Percentiles rank a stretch among this genome's conserved stretches.
phyloP scores from a whole-genome alignment of 2,888 invertebrate species.

The Euplexia lucipara region DNA sequence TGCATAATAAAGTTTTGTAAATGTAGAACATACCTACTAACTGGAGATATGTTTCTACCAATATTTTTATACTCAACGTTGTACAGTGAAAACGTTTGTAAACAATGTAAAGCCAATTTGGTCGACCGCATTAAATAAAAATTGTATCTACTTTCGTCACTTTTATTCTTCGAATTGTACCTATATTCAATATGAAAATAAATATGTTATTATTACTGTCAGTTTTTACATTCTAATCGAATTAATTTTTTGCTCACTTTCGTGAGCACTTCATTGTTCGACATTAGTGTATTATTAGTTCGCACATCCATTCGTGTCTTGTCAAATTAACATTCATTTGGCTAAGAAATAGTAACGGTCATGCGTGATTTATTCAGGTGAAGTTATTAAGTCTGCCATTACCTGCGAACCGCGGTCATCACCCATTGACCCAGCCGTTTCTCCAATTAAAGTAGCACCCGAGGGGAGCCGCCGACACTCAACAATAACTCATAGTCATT shows the following conservation, averaged over 20 bases:
- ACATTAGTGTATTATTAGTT: constrained; percentile 79
- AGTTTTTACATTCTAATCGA: constrained; percentile 67
- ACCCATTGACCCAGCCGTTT: constrained; percentile 82
- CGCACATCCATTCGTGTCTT: constrained; percentile 77
- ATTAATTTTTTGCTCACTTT: constrained; percentile 74
- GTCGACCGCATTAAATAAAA: constrained; percentile 69
- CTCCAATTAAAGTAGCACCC: constrained; percentile 79
- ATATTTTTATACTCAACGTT: constrained; percentile 66
- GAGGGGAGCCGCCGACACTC: constrained; percentile 69
- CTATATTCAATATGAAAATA: constrained; percentile 81
- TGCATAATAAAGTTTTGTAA: constrained; percentile 62
- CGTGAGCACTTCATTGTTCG: constrained; percentile 73
- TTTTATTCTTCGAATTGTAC: constrained; percentile 78
- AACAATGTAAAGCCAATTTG: constrained; percentile 59
- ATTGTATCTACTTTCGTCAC: constrained; percentile 74
- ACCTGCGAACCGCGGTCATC: constrained; percentile 75
- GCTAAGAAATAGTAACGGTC: constrained; percentile 77
- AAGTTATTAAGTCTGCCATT: constrained; percentile 77
- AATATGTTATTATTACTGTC: constrained; percentile 79
- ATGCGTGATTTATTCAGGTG: constrained; percentile 81
- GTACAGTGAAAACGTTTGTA: constrained; percentile 60
- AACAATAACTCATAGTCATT: constrained; percentile 68
- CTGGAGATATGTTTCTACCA: constrained; percentile 54
- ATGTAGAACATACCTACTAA: constrained; percentile 50
- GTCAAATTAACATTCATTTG: constrained; percentile 85